phyloP scores from a whole-genome alignment of 2,888 invertebrate species.

The Tholera decimalis region DNA sequence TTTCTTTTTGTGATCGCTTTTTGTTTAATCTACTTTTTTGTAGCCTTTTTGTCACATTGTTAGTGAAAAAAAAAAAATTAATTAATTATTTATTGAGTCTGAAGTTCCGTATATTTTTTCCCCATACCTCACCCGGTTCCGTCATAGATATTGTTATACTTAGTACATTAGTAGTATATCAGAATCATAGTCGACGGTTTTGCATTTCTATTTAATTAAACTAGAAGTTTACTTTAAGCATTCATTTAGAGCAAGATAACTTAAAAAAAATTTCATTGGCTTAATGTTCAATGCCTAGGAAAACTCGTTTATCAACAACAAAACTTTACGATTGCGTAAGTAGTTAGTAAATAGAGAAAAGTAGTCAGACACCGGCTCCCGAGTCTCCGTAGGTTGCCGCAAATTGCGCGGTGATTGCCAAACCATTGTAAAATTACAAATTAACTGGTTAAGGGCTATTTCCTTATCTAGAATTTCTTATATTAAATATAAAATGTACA shows the following conservation, averaged over 20 bases:
- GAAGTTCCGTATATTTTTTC: neutral
- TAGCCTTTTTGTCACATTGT: neutral
- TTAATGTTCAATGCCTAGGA: constrained; percentile 13
- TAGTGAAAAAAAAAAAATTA: neutral
- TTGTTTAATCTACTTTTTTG: neutral
- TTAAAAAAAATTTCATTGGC: too few relatives aligned
- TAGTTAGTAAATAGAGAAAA: constrained; percentile 50
- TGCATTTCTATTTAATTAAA: too few relatives aligned
- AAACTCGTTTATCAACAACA: constrained; percentile 47
- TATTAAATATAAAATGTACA: constrained; percentile 19
- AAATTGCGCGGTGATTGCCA: constrained; percentile 50
- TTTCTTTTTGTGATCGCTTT: constrained; percentile 29
- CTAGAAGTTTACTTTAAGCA: too few relatives aligned
- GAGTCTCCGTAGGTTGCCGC: constrained; percentile 48
- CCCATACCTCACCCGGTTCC: too few relatives aligned
- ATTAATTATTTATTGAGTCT: neutral
- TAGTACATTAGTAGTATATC: too few relatives aligned
- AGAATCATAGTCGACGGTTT: too few relatives aligned
- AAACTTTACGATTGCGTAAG: constrained; percentile 51
- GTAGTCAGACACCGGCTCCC: constrained; percentile 37
- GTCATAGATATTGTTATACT: too few relatives aligned
- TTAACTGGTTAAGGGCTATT: constrained; percentile 52
- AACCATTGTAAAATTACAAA: constrained; percentile 56
- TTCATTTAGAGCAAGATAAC: too few relatives aligned
- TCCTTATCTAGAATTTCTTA: constrained; percentile 45